These are phyloP conservation scores for Ahaetulla prasina DNA, from an alignment of 2,113 vertebrate genomes.

Conservation along the genomic window DNA sequence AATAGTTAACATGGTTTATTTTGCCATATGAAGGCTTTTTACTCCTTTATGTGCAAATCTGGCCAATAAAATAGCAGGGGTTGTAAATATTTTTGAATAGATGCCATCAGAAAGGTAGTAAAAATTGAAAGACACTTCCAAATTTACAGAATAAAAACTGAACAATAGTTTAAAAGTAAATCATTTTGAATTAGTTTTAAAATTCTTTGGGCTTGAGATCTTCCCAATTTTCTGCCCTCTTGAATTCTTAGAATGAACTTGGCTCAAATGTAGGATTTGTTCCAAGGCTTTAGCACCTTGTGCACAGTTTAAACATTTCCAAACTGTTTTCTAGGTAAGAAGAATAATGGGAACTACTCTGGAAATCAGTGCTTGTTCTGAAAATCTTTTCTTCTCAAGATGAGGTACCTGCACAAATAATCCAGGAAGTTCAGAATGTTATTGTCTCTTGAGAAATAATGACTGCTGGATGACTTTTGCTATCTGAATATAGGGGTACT, in stretches of 20 bases:
- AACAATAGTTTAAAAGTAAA: not conserved
- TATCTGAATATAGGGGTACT: not conserved
- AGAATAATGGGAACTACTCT: not conserved
- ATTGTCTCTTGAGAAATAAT: not conserved
- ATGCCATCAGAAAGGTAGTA: slow-evolving; percentile 34
- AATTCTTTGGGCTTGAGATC: not conserved
- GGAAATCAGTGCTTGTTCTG: not conserved
- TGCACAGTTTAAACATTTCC: not conserved
- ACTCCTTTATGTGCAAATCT: not conserved
- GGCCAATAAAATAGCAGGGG: not conserved
- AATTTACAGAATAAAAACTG: not conserved
- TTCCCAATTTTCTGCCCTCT: not conserved
- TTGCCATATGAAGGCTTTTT: not conserved
- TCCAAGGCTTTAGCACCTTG: not conserved
- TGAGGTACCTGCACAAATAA: not conserved
- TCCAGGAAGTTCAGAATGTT: not conserved
- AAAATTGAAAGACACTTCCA: not conserved
- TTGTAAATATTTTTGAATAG: slow-evolving; percentile 46
- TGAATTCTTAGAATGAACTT: not conserved
- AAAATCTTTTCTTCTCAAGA: not conserved
- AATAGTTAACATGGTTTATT: not conserved
- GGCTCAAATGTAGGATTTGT: not conserved
- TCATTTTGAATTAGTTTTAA: not conserved
- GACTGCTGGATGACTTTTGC: not conserved
- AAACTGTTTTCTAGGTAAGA: not conserved